phyloP scores from a whole-genome alignment of 2,888 invertebrate species.

The Eledone cirrhosa region DNA sequence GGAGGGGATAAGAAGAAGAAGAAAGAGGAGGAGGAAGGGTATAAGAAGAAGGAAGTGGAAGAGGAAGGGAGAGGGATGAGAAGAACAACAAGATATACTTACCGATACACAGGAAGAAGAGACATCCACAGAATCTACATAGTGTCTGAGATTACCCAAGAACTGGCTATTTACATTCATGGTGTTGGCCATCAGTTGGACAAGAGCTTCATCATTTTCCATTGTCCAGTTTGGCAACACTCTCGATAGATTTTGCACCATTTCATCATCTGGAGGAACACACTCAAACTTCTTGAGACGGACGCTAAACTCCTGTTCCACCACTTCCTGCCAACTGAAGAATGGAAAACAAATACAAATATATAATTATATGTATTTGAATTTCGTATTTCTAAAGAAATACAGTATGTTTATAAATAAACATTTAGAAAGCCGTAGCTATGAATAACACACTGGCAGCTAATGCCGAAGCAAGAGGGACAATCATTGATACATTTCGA shows the following conservation, averaged over 20 bases:
- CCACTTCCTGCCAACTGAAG: constrained; percentile 60
- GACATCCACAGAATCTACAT: constrained; percentile 64
- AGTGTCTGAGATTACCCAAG: constrained; percentile 61
- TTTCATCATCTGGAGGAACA: constrained; percentile 49
- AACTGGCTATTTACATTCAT: constrained; percentile 58
- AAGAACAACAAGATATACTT: not conserved
- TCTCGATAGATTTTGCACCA: constrained; percentile 49
- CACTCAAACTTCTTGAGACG: constrained; percentile 44
- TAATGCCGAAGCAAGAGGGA: no score
- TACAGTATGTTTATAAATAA: no score
- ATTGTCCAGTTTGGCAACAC: constrained; percentile 59
- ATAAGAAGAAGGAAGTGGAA: no score
- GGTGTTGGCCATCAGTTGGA: constrained; percentile 59
- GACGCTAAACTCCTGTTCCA: constrained; percentile 57
- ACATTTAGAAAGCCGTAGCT: not conserved
- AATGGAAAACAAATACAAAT: constrained; percentile 11
- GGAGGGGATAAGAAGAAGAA: no score
- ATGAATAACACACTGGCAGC: no score
- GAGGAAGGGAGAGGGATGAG: not conserved
- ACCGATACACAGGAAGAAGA: constrained; percentile 61
- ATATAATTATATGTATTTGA: not conserved
- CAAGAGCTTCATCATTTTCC: constrained; percentile 63
- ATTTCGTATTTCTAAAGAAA: no score
- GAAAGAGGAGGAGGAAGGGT: no score
- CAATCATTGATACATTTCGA: no score